Evolutionary conservation across 2,888 invertebrate species (phyloP), one percentile per base, ranked within the genome.

Genomic region (Bombylius discolor): DNA sequence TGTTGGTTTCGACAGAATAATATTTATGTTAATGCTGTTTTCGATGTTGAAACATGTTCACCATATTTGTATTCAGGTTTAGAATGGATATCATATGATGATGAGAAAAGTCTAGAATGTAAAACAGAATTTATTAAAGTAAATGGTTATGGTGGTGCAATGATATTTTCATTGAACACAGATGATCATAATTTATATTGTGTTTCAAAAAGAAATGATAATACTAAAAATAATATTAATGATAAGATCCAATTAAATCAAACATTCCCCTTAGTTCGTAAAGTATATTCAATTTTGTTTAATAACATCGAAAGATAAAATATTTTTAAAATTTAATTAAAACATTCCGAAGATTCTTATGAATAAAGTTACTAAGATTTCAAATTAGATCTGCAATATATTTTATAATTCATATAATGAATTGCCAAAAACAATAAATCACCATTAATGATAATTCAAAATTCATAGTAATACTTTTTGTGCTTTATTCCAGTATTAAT

Each of bases 41-140:
- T 82, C 66, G 88, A 91, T 64, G 70, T 76, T 9, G 79, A 81
- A 46, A 82, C 85, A 7, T 80, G 80, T 66, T 90, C 89, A 47
- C 90, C 93, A 0, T 94, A 87, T 72, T 77, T 87, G 8, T 83
- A 80, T 63, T 79, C 79, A 58, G 75, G 77, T 51, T 72, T 72
- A 14, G 86, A 92, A 64, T 94, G 94, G 94, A 78, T 91, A 48
- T 89, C 91, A 0, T 92, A 82, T 68, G 93, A 93, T 60, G 80
- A 85, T 64, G 77, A 79, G 34, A 70, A 77, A 51, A 92, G 91
- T 70, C 77, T 89, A 4, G 75, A 74, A 54, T 80, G 80, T 64
- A 92, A 83, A 76, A 76, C 83, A 1, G 73, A 77, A 58, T 89
- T 78, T 70, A 80, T 87, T 2, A 79, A 78, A 65, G 74, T 77